Evolutionary conservation across 2,797 vertebrate genomes (phyloP).

Genomic region (Pteropus rufus): DNA sequence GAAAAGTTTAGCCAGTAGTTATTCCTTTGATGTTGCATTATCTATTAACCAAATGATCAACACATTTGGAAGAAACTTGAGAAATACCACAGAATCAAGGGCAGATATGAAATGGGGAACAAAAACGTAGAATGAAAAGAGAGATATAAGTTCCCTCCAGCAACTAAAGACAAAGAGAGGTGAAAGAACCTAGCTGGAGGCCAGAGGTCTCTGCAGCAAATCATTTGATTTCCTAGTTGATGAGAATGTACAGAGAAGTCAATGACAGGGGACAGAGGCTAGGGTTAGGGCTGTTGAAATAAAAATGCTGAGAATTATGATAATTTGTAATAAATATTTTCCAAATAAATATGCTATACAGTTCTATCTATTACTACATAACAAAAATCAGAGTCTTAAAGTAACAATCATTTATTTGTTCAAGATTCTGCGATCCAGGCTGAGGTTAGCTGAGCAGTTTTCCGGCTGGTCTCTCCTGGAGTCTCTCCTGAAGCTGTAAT

Average conservation of each 20-base stretch:
- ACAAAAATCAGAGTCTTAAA: not conserved
- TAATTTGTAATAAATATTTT: not conserved
- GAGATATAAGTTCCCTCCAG: not conserved
- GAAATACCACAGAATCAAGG: slow-evolving; percentile 68
- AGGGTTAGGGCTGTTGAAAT: not conserved
- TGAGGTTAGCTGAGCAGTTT: not conserved
- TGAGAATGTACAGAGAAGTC: not conserved
- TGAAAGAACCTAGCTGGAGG: not conserved
- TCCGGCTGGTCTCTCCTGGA: not conserved
- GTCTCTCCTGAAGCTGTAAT: not conserved
- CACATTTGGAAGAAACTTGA: not conserved
- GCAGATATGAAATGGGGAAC: slow-evolving; percentile 72
- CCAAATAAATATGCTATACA: not conserved
- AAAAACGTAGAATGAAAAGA: not conserved
- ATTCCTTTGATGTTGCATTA: not conserved
- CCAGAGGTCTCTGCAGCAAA: not conserved
- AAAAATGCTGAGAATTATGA: not conserved
- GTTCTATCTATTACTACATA: not conserved
- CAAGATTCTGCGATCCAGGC: not conserved
- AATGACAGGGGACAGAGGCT: not conserved
- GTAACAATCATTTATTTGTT: not conserved
- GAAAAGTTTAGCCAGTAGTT: not conserved
- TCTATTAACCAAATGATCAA: not conserved
- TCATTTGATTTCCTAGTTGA: not conserved
- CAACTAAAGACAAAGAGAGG: not conserved